Evolutionary conservation across 2,888 invertebrate species (phyloP).

Genomic region (Dicycla oo): DNA sequence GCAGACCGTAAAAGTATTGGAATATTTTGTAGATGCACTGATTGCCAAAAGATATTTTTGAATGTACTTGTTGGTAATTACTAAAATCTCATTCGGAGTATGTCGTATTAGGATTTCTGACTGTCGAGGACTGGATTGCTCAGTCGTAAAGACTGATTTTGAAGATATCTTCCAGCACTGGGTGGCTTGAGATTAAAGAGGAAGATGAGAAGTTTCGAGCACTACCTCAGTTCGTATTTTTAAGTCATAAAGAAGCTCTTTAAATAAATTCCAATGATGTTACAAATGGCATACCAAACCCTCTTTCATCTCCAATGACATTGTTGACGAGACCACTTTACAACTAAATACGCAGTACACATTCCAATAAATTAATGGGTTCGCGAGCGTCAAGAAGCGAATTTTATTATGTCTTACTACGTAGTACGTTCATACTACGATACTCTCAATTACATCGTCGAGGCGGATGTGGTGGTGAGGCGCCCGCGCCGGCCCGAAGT

Average conservation of each 20-base stretch:
- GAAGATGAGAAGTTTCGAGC: background rate
- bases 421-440: conserved; percentile 47
- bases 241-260: background rate
- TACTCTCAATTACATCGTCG: conserved; percentile 47
- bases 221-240: background rate
- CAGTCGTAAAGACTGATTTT: background rate
- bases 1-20: conserved; percentile 21
- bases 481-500: conserved; percentile 38
- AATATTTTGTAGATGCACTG: conserved; percentile 11
- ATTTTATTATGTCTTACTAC: conserved; percentile 49
- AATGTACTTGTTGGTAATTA: background rate
- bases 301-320: conserved; percentile 22
- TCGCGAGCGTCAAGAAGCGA: conserved; percentile 46
- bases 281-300: conserved; percentile 1
- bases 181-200: background rate
- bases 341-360: conserved; percentile 57
- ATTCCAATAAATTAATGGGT: conserved; percentile 56
- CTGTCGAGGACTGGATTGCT: background rate
- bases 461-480: conserved; percentile 56
- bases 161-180: background rate
- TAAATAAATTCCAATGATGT: conserved; percentile 7
- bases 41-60: conserved; percentile 41
- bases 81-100: conserved; percentile 3
- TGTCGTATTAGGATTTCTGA: background rate
- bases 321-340: conserved; percentile 40